phyloP scores from a whole-genome alignment of 2,113 vertebrate species.

The Balaeniceps rex region DNA sequence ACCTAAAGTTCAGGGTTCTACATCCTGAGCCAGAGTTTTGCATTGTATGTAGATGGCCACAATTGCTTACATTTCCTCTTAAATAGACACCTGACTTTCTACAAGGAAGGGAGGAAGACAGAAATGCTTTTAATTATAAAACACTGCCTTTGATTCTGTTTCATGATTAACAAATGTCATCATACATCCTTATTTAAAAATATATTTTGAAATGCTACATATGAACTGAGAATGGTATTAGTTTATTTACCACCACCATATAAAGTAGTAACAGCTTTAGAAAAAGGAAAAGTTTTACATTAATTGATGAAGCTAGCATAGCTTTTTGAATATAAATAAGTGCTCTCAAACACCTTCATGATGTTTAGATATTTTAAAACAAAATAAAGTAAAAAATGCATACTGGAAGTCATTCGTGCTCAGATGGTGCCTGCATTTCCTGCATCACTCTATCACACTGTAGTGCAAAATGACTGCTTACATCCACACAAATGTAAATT shows the following conservation, averaged over 20 bases:
- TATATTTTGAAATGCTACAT: conserved; percentile 54
- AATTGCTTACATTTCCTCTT: neutral
- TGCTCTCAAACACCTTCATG: conserved; percentile 2
- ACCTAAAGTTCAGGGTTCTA: neutral
- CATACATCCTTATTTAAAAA: conserved; percentile 25
- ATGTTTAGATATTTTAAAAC: neutral
- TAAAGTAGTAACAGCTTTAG: neutral
- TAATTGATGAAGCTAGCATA: neutral
- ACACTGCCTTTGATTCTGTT: neutral
- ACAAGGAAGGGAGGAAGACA: neutral
- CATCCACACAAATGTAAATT: neutral
- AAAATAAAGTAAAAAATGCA: conserved; percentile 12
- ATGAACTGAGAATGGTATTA: neutral
- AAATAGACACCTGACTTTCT: neutral
- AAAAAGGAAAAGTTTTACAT: neutral
- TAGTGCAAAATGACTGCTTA: neutral
- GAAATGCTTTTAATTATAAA: conserved; percentile 5
- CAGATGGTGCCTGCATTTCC: neutral
- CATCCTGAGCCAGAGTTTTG: neutral
- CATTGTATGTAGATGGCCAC: neutral
- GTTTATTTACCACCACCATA: neutral
- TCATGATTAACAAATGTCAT: neutral
- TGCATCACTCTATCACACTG: neutral
- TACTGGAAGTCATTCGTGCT: neutral
- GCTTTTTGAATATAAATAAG: neutral